These are phyloP conservation scores for Brotula barbata DNA, from an alignment of 2,797 vertebrate species.

Conservation along the genomic window DNA sequence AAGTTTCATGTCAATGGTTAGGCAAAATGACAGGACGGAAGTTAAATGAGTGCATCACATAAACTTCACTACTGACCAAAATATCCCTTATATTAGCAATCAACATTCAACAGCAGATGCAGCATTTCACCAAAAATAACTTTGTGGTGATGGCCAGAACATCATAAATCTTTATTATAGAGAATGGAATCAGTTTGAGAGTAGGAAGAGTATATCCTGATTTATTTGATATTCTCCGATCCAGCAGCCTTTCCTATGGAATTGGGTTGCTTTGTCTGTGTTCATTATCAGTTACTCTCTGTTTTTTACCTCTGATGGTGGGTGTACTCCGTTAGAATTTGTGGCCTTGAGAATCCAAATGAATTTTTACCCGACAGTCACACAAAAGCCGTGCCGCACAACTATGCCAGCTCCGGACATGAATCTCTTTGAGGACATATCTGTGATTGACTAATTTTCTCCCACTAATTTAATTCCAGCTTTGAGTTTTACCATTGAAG, in stretches of 20 bases:
- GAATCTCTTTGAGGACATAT: not conserved
- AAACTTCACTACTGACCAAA: not conserved
- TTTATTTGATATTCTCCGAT: too few relatives aligned
- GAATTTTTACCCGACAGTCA: too few relatives aligned
- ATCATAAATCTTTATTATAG: not conserved
- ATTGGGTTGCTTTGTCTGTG: too few relatives aligned
- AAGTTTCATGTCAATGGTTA: conserved; percentile 29
- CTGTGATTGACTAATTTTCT: not conserved
- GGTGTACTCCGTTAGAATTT: too few relatives aligned
- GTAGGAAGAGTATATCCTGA: not conserved
- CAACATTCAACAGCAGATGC: not conserved
- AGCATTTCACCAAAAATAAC: conserved; percentile 3
- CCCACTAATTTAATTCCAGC: not conserved
- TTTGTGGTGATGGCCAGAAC: not conserved
- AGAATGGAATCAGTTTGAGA: not conserved
- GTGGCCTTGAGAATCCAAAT: too few relatives aligned
- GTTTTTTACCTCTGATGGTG: too few relatives aligned
- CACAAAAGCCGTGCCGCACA: too few relatives aligned
- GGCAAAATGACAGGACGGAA: too few relatives aligned
- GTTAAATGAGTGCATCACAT: not conserved
- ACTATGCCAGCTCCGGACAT: too few relatives aligned
- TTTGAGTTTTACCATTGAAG: too few relatives aligned
- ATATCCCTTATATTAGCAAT: not conserved
- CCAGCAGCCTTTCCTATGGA: too few relatives aligned
- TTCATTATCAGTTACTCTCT: too few relatives aligned